Base-by-base conservation (phyloP, 2,888 invertebrate genomes). In the Drosophila formosana region DNA sequence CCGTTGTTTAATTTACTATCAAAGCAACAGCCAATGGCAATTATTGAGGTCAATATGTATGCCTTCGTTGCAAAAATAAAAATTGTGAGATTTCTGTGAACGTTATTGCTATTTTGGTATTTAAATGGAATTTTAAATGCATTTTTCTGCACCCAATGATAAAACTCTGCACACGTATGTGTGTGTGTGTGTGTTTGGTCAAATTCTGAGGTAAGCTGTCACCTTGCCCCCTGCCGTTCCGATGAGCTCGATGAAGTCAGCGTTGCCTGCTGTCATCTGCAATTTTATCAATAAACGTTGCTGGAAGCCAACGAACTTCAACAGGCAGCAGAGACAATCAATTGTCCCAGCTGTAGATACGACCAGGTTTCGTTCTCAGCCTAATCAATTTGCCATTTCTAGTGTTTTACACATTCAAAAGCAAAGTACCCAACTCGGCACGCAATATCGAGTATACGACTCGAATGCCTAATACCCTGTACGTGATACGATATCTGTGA, bases 81-180 rank as follows among this genome's bases (percentile, higher is more conserved):
- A 13, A 18, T 41, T 41, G 39, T 3, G 7, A 55, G 60, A 72
- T 60, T 72, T 66, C 49, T 18, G 26, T 53, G 4, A n/a, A 11
- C 34, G 46, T 45, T 63, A 28, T 60, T 61, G 67, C 34, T 43
- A 60, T 77, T 46, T 72, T 72, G 73, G 49, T 30, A 86, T 82
- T 82, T 72, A 68, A 83, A 86, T 83, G 71, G 67, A 83, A 77
- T 83, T 70, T 74, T 67, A 66, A 65, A 77, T 66, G 64, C 66
- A 75, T 67, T 63, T 46, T 52, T 39, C 11, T 52, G 18, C 55
- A 49, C 18, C 41, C 18, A 50, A 49, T 30, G 41, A 43, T 28
- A 34, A 34, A 61, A 45, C 23, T 32, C 55, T 13, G 4, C 13
- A 18, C 13, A 26, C 18, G 6, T 41, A 7, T 26, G 13, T 41